Conservation (phyloP, 2,797 vertebrate species). For the Sebastes melanostomus region DNA sequence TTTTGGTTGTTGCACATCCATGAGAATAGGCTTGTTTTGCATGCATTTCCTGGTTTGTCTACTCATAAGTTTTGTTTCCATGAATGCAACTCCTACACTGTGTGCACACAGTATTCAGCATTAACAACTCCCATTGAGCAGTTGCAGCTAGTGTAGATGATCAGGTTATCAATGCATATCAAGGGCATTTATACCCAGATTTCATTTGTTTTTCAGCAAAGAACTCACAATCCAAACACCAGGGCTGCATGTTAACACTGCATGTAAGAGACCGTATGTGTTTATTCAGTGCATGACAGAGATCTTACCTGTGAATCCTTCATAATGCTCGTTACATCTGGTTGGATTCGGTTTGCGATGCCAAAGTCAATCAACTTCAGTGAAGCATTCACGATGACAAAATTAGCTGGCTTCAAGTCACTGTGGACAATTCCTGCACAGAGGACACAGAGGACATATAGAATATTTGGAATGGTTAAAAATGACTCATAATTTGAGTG, state of each 20-base stretch:
- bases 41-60: neutral
- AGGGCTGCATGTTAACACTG: neutral
- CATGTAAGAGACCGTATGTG: neutral
- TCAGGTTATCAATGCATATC: neutral
- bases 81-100: neutral
- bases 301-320: conserved; percentile 92
- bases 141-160: neutral
- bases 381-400: conserved; percentile 95
- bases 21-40: neutral
- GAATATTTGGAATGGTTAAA: neutral
- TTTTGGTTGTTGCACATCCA: neutral
- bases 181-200: neutral
- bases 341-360: conserved; percentile 96
- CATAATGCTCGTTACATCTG: conserved; percentile 96
- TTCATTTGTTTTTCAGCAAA: neutral
- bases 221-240: neutral
- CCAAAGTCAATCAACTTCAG: conserved; percentile 98
- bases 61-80: neutral
- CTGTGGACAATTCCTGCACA: conserved; percentile 94
- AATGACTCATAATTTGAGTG: neutral
- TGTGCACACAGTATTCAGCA: neutral
- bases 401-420: conserved; percentile 97
- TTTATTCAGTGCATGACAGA: neutral
- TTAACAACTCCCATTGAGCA: neutral
- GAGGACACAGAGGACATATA: neutral